These are phyloP conservation scores for Chelonia mydas DNA, from an alignment of 2,797 vertebrate species.

Conservation along the genomic window DNA sequence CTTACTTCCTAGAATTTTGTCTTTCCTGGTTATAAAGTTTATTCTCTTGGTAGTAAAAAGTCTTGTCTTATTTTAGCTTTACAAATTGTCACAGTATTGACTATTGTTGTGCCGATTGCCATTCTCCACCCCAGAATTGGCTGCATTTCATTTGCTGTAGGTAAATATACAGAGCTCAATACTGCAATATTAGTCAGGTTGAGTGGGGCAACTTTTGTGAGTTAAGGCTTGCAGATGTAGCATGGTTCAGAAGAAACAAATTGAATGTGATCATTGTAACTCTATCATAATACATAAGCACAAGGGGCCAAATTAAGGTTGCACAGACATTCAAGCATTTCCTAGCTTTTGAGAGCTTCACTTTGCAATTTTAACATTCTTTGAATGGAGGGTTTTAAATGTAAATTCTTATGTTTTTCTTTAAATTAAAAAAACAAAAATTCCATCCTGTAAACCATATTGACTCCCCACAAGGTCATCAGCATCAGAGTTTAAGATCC, in stretches of 20 bases:
- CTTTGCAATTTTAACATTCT: not conserved
- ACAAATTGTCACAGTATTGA: too few relatives aligned
- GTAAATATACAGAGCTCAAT: not conserved
- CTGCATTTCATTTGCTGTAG: not conserved
- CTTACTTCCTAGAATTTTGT: too few relatives aligned
- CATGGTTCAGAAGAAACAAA: not conserved
- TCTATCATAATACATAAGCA: not conserved
- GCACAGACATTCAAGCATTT: not conserved
- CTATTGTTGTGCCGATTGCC: not conserved
- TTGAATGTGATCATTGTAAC: not conserved
- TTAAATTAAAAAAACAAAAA: not conserved
- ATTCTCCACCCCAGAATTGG: not conserved
- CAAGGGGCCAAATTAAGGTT: not conserved
- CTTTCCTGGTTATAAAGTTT: too few relatives aligned
- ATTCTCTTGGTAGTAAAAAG: not conserved
- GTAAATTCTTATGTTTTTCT: not conserved
- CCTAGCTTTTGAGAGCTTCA: not conserved
- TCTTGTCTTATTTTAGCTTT: not conserved
- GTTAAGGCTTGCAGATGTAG: not conserved
- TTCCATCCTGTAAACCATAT: too few relatives aligned
- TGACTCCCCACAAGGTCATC: too few relatives aligned
- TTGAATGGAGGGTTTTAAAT: not conserved
- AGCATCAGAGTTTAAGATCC: not conserved
- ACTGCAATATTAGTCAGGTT: not conserved
- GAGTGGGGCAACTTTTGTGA: not conserved